A percentile compares a stretch with the other conserved stretches of the same genome.
Conservation (phyloP, 92 coral and sea anemone species). For the Phenganax marumi region DNA sequence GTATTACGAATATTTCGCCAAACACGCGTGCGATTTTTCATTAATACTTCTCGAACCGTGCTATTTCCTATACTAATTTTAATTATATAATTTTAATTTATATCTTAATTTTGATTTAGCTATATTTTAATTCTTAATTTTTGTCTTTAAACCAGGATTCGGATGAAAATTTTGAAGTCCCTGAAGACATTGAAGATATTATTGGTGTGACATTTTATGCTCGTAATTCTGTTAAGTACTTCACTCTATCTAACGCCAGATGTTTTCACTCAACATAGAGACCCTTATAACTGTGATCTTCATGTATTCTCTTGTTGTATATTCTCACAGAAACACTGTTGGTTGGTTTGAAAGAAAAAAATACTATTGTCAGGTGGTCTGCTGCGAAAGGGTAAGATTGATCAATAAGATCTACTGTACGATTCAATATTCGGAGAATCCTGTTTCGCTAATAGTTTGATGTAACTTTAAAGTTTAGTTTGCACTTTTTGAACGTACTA, state of each 20-base stretch:
- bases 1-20: no score
- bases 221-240: no score
- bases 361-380: constrained; percentile 98
- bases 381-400: constrained; percentile 89
- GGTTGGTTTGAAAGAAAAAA: constrained; percentile 81
- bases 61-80: no score
- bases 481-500: not conserved
- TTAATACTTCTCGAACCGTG: no score
- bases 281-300: no score
- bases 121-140: no score
- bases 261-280: no score
- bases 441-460: no score
- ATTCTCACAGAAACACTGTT: constrained; percentile 67
- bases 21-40: no score
- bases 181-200: constrained; percentile 91
- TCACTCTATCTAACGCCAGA: no score
- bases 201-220: constrained; percentile 58
- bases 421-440: not conserved
- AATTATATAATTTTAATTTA: no score
- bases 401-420: not conserved
- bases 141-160: not conserved
- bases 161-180: constrained; percentile 93
- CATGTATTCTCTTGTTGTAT: not conserved
- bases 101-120: not conserved
- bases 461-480: not conserved